phyloP scores from a whole-genome alignment of 2,888 invertebrate genomes.

The Drosophila phalerata region DNA sequence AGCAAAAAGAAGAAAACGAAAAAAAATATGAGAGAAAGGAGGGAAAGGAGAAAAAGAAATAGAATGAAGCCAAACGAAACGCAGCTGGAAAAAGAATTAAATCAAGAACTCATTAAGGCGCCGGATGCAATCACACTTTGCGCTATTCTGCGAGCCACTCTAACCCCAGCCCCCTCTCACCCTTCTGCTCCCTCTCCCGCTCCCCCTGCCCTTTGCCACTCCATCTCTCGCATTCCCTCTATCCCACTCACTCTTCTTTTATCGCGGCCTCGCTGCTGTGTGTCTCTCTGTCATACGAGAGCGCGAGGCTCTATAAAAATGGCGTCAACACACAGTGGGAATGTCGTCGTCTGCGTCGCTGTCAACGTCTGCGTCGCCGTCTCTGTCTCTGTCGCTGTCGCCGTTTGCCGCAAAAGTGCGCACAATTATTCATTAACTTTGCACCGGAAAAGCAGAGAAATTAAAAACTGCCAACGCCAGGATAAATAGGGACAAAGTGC shows the following conservation, averaged over 20 bases:
- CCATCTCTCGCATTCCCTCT: not conserved
- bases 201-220: not conserved
- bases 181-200: not conserved
- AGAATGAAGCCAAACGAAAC: constrained; percentile 70
- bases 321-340: constrained; percentile 67
- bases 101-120: constrained; percentile 85
- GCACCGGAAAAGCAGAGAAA: constrained; percentile 84
- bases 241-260: not conserved
- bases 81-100: constrained; percentile 81
- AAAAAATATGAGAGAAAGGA: not conserved
- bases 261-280: not conserved
- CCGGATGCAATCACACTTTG: constrained; percentile 85
- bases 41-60: constrained; percentile 15
- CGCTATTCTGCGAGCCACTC: constrained; percentile 76
- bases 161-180: constrained; percentile 18
- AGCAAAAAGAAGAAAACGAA: not conserved
- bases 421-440: constrained; percentile 85
- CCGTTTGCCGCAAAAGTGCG: constrained; percentile 82
- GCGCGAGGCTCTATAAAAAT: constrained; percentile 58
- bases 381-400: constrained; percentile 63
- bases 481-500: constrained; percentile 82
- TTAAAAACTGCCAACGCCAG: constrained; percentile 84
- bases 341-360: constrained; percentile 44
- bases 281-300: constrained; percentile 33
- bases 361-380: constrained; percentile 30